Conservation (phyloP, 2,113 vertebrate species). For the Triplophysa dalaica region DNA sequence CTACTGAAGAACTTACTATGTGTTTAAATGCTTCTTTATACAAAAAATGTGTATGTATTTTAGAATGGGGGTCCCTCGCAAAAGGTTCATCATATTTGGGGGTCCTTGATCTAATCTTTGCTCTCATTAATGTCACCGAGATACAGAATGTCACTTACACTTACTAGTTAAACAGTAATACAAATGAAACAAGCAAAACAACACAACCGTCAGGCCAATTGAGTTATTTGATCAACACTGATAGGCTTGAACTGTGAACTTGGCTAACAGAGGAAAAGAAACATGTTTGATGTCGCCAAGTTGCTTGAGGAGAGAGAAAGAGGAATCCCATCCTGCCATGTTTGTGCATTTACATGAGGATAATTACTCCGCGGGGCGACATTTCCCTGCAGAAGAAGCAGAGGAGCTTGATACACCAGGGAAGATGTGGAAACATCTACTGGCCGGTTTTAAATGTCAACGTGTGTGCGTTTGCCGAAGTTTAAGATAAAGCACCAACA, state of each 20-base stretch:
- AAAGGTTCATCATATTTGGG: no score
- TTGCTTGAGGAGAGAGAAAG: not conserved
- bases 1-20: no score
- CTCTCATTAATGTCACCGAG: not conserved
- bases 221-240: constrained; percentile 29
- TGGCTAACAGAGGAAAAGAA: constrained; percentile 18
- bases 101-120: not conserved
- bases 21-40: no score
- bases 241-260: constrained; percentile 34
- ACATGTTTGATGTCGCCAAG: not conserved
- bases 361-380: constrained; percentile 49
- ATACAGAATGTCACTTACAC: constrained; percentile 20
- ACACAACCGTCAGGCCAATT: not conserved
- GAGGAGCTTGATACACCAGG: constrained; percentile 20
- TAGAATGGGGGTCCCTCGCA: no score
- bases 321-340: constrained; percentile 15
- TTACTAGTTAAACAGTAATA: constrained; percentile 37
- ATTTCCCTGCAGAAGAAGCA: constrained; percentile 39
- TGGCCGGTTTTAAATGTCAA: constrained; percentile 49
- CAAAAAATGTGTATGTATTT: no score
- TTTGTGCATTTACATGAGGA: constrained; percentile 38
- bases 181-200: constrained; percentile 37
- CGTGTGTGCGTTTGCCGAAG: constrained; percentile 4
- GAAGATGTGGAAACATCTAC: constrained; percentile 36
- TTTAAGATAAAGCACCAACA: constrained; percentile 22